A percentile compares a stretch with the other conserved stretches of the same genome.
Evolutionary conservation across 2,113 vertebrate species (phyloP).

Genomic region (Puntigrus tetrazona): DNA sequence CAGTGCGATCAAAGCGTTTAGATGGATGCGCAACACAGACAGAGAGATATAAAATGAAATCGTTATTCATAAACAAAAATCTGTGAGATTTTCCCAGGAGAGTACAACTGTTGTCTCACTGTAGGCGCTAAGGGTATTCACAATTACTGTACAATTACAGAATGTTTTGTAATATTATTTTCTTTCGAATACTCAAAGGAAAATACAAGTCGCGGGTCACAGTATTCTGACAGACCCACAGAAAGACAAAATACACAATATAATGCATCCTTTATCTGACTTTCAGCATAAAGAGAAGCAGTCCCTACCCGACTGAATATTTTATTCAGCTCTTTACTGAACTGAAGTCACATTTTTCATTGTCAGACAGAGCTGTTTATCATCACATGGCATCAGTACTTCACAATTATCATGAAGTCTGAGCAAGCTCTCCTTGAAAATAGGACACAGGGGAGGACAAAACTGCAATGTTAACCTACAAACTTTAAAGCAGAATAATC

Average conservation of each 20-base stretch:
- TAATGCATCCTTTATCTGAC: conserved; percentile 12
- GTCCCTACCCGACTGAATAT: neutral
- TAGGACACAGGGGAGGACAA: neutral
- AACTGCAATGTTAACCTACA: neutral
- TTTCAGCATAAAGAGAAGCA: neutral
- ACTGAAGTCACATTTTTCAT: conserved; percentile 2
- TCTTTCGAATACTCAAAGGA: neutral
- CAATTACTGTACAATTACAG: neutral
- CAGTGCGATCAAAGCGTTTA: neutral
- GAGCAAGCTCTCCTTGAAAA: conserved; percentile 21
- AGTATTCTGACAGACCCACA: neutral
- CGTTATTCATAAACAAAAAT: neutral
- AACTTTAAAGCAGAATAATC: neutral
- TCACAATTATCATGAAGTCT: conserved; percentile 27
- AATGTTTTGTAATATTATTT: neutral
- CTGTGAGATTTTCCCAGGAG: neutral
- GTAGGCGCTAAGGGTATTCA: neutral
- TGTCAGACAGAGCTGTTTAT: conserved; percentile 11
- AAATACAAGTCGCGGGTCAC: neutral
- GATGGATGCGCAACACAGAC: neutral
- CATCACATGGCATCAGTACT: conserved; percentile 10
- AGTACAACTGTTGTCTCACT: neutral
- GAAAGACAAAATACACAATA: neutral
- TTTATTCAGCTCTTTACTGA: conserved; percentile 10
- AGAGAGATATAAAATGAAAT: neutral